Evolutionary conservation across 1,140 invertebrate species (phyloP).

Genomic region (Sarcophaga peregrina): DNA sequence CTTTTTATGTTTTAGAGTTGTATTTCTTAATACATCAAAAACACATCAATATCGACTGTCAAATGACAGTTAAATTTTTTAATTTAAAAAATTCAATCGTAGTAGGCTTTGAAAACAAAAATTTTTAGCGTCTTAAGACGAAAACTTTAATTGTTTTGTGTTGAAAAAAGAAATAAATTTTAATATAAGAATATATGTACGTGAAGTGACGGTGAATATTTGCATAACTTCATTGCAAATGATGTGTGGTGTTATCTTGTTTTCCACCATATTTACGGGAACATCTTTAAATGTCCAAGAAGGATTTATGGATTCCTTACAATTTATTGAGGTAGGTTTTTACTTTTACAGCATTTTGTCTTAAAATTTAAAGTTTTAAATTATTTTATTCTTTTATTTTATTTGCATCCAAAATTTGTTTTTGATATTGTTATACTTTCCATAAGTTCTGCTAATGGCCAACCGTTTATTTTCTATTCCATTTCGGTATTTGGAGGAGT

Average conservation of each 20-base stretch:
- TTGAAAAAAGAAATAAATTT: no score
- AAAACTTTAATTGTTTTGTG: no score
- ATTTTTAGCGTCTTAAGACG: no score
- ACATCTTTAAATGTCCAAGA: slow-evolving; percentile 90
- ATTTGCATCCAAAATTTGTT: slow-evolving; percentile 80
- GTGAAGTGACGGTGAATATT: no score
- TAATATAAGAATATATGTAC: no score
- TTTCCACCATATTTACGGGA: slow-evolving; percentile 91
- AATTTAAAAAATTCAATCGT: no score
- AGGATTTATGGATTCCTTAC: slow-evolving; percentile 79
- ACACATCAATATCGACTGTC: no score
- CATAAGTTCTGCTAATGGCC: slow-evolving; percentile 89
- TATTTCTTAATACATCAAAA: no score
- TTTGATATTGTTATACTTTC: slow-evolving; percentile 87
- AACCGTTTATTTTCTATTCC: slow-evolving; percentile 97
- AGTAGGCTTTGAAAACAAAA: no score
- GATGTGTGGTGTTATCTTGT: slow-evolving; percentile 98
- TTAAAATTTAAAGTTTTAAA: slow-evolving; percentile 8
- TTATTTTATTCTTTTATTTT: background rate
- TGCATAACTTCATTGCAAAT: slow-evolving; percentile 91
- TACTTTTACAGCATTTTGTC: background rate
- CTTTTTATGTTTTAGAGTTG: no score
- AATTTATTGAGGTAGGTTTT: slow-evolving; percentile 74
- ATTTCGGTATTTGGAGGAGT: slow-evolving; percentile 93
- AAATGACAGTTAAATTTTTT: no score